Evolutionary conservation across 1,140 invertebrate species (phyloP).

Genomic region (Orius insidiosus): DNA sequence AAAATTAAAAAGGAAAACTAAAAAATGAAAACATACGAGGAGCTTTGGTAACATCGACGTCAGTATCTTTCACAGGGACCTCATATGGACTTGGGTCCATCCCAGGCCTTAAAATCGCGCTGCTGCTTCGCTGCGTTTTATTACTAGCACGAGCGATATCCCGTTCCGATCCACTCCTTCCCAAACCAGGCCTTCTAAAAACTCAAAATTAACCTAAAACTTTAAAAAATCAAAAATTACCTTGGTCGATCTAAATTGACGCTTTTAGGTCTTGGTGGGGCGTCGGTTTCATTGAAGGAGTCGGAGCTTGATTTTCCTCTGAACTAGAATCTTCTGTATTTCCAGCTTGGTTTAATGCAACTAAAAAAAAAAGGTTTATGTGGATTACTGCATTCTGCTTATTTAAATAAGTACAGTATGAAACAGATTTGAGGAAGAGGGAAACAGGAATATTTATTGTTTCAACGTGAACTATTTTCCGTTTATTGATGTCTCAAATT

Average conservation of each 20-base stretch:
- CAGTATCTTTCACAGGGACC: constrained; percentile 28
- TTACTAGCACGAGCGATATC: constrained; percentile 27
- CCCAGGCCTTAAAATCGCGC: constrained; percentile 19
- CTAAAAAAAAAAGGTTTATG: constrained; percentile 23
- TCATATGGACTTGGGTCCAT: constrained; percentile 29
- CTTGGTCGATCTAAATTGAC: constrained; percentile 21
- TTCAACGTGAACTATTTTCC: too few species aligned
- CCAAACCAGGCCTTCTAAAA: constrained; percentile 18
- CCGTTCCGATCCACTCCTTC: constrained; percentile 33
- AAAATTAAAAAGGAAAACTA: constrained; percentile 7
- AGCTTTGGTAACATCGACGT: constrained; percentile 29
- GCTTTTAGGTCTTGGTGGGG: constrained; percentile 27
- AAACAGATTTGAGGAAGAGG: too few species aligned
- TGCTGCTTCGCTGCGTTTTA: constrained; percentile 25
- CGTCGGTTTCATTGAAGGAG: constrained; percentile 22
- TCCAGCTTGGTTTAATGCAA: constrained; percentile 42
- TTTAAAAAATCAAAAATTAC: constrained; percentile 12
- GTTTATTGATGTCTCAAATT: too few species aligned
- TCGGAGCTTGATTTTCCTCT: constrained; percentile 33
- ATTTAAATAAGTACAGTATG: too few species aligned
- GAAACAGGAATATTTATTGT: too few species aligned
- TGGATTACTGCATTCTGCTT: too few species aligned
- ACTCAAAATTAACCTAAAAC: not conserved
- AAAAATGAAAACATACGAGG: constrained; percentile 26
- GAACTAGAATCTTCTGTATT: constrained; percentile 60